Conservation (phyloP, 1,140 invertebrate species). For the Lepidurus couesii region DNA sequence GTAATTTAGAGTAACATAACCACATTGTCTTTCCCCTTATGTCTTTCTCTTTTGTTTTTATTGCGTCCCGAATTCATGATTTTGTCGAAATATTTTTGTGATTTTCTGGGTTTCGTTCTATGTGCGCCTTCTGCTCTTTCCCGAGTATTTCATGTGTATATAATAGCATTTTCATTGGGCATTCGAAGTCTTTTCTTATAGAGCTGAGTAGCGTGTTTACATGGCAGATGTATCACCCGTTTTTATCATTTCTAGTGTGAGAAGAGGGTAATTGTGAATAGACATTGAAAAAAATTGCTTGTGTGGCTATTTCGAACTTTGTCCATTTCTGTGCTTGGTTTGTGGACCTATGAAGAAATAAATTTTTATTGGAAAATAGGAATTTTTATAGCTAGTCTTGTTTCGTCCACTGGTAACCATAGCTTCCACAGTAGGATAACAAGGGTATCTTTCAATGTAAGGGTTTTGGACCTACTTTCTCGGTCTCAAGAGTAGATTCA, state of each 20-base stretch:
- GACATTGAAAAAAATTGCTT: not conserved
- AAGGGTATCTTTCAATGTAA: no score
- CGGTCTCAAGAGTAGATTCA: no score
- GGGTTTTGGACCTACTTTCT: no score
- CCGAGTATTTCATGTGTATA: slow-evolving; percentile 18
- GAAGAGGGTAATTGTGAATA: not conserved
- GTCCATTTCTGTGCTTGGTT: no score
- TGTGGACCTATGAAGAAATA: no score
- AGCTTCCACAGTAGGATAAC: no score
- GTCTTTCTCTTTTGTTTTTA: not conserved
- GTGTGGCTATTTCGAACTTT: no score
- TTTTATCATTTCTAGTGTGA: not conserved
- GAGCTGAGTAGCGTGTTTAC: not conserved
- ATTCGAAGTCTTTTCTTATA: not conserved
- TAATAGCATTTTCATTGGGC: slow-evolving; percentile 17
- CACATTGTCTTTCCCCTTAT: not conserved
- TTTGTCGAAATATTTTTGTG: not conserved
- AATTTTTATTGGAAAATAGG: no score
- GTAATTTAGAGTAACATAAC: no score
- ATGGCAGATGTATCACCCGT: not conserved
- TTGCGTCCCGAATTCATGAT: not conserved
- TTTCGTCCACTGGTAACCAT: no score
- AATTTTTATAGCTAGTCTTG: no score
- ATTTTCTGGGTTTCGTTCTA: not conserved
- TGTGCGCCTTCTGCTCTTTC: not conserved